These are phyloP conservation scores for Meles meles DNA, from an alignment of 2,113 vertebrate genomes.

Conservation along the genomic window DNA sequence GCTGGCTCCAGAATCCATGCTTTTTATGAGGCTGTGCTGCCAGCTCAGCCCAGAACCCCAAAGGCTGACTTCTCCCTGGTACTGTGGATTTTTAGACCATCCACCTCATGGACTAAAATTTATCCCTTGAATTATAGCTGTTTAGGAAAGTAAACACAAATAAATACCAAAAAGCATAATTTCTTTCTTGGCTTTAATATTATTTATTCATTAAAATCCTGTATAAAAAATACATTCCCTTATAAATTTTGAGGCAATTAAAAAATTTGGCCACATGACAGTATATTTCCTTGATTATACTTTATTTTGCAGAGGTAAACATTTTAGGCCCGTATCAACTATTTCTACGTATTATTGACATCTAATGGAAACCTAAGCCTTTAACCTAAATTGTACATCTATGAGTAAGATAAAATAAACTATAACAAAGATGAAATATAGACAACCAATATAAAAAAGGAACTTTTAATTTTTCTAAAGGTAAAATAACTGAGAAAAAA, in stretches of 20 bases:
- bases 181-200: not conserved
- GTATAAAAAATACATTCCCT: not conserved
- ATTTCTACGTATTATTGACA: not conserved
- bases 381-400: not conserved
- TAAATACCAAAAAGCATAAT: not conserved
- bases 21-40: not conserved
- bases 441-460: not conserved
- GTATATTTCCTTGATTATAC: not conserved
- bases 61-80: not conserved
- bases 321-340: not conserved
- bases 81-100: not conserved
- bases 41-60: accelerated
- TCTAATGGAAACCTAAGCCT: not conserved
- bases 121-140: not conserved
- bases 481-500: not conserved
- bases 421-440: not conserved
- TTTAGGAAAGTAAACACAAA: not conserved
- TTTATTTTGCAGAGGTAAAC: not conserved
- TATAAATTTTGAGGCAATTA: not conserved
- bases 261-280: not conserved
- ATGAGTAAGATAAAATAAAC: not conserved
- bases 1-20: not conserved
- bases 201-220: not conserved
- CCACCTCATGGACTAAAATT: not conserved
- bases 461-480: not conserved